These are phyloP conservation scores for Choloepus hoffmanni DNA, from an alignment of 2,113 vertebrate species.

Conservation along the genomic window DNA sequence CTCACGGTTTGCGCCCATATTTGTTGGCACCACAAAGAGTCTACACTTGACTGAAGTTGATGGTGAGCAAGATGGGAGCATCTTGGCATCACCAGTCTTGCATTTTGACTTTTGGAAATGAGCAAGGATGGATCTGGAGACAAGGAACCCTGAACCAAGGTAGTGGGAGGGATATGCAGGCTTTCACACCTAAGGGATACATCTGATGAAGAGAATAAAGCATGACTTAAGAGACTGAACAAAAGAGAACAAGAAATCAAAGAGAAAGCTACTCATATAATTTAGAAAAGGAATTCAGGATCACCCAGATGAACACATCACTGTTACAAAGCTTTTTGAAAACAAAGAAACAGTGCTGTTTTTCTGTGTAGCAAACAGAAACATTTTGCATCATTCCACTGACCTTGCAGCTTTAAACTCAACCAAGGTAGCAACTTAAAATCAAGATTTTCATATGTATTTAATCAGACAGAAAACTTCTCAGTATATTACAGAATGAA, in stretches of 20 bases:
- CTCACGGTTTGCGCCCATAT: background rate
- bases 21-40: background rate
- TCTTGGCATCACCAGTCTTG: background rate
- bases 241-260: background rate
- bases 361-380: background rate
- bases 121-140: background rate
- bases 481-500: background rate
- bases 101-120: background rate
- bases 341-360: background rate
- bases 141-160: background rate
- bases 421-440: background rate
- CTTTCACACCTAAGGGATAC: background rate
- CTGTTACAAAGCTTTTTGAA: background rate
- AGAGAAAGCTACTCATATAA: background rate
- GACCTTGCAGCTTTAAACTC: background rate
- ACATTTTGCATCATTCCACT: background rate
- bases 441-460: background rate
- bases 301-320: background rate
- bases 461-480: conserved; percentile 1
- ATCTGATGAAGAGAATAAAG: background rate
- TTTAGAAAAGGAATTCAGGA: conserved; percentile 16
- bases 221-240: background rate
- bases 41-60: background rate
- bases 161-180: background rate
- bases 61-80: background rate